Base-by-base conservation (phyloP, 2,113 vertebrate genomes). In the Cinclus cinclus region DNA sequence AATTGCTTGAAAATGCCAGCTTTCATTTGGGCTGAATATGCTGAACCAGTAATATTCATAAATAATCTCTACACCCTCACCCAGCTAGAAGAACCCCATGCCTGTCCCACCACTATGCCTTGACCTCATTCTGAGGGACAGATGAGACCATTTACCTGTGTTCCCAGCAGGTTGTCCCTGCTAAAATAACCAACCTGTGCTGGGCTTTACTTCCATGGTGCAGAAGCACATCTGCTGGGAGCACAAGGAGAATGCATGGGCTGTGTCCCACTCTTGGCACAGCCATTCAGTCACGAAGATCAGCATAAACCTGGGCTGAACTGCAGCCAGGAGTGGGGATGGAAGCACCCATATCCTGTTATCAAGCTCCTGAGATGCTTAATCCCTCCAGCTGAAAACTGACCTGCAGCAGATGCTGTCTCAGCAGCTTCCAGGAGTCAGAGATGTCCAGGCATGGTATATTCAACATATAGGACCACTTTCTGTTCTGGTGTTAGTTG, bases 311-410 rank as follows among this genome's bases (percentile, higher is more conserved):
- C 91, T 94, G 90, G 52, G 47, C 93, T 91, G 85, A 94, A 44
- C 49, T 67, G 50, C 8, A 11, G 64, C 90, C 90, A 92, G 82
- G 33, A 96, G 59, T 4, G 0, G 28, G 64, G 56, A 75, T 88
- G n/a, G 90, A 59, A 60, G 60, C 1, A 5, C 52, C 79, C 7
- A 0, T 94, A 90, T 93, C 92, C 60, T 5, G 1, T 95, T 94
- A 83, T 85, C 60, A 44, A 41, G 41, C 37, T 70, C 83, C 90
- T 71, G 93, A 86, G 75, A 70, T 91, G 80, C 69, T 75, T 94
- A 96, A 95, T 95, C 80, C 83, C 73, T 89, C 49, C 80, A 89
- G 47, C 71, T 96, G 93, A 90, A 97, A 96, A 64, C 85, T 96
- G 94, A 80, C 93, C 90, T 90, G 75, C 52, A 73, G n/a, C 89